Percentiles rank a stretch among this genome's conserved stretches.
phyloP scores from a whole-genome alignment of 2,888 invertebrate genomes.

The Tortrix viridana region DNA sequence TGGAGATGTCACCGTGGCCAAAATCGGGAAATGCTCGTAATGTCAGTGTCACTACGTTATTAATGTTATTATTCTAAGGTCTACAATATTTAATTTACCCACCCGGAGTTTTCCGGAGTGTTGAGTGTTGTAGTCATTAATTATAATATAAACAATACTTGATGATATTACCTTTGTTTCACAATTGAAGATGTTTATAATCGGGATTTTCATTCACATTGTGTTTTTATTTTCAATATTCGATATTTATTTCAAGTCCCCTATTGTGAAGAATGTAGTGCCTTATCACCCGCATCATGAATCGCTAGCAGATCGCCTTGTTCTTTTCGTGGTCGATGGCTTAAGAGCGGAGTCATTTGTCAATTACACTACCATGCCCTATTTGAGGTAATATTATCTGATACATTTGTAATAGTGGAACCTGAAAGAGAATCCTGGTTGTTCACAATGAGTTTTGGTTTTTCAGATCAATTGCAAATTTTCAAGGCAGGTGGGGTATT shows the following conservation, averaged over 20 bases:
- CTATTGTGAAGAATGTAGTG: conserved; percentile 89
- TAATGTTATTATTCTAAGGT: too few relatives aligned
- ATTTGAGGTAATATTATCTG: conserved; percentile 83
- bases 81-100: too few relatives aligned
- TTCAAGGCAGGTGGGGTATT: conserved; percentile 89
- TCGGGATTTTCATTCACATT: conserved; percentile 87
- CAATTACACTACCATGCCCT: conserved; percentile 84
- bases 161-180: background rate
- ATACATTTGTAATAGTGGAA: conserved; percentile 14
- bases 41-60: too few relatives aligned
- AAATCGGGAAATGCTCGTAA: too few relatives aligned
- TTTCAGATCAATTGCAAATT: conserved; percentile 81
- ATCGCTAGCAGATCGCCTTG: conserved; percentile 89
- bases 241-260: conserved; percentile 96
- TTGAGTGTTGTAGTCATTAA: too few relatives aligned
- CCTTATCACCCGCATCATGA: conserved; percentile 77
- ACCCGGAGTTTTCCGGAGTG: too few relatives aligned
- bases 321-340: conserved; percentile 96
- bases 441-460: conserved; percentile 30
- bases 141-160: too few relatives aligned
- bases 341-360: conserved; percentile 94
- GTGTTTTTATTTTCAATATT: conserved; percentile 93
- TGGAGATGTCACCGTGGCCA: too few relatives aligned
- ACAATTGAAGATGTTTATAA: conserved; percentile 61
- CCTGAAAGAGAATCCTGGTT: background rate